Percentiles rank a stretch among this genome's conserved stretches.
Conservation (phyloP, 2,113 vertebrate genomes). For the Gnathonemus longibarbis region DNA sequence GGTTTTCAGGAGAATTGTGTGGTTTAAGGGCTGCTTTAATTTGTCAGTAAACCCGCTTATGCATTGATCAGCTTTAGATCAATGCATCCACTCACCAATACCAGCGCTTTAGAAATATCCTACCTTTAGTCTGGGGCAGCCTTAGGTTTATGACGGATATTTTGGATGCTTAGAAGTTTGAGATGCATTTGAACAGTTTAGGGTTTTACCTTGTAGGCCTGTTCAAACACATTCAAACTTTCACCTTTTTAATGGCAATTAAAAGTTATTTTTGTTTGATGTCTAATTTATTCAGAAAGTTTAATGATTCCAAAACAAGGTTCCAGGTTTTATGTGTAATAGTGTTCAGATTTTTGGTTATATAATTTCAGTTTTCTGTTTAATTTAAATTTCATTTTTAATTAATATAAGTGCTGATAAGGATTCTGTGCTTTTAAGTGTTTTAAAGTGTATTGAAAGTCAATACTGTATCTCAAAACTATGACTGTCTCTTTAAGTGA, state of each 20-base stretch:
- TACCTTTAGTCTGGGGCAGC: neutral
- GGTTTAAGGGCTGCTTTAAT: neutral
- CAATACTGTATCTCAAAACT: neutral
- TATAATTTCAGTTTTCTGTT: neutral
- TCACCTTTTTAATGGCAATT: neutral
- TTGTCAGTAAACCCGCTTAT: neutral
- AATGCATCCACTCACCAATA: neutral
- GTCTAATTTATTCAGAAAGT: neutral
- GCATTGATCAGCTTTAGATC: neutral
- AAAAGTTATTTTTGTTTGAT: neutral
- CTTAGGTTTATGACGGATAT: neutral
- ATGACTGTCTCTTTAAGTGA: neutral
- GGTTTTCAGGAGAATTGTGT: neutral
- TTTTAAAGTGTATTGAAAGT: neutral
- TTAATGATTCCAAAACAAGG: neutral
- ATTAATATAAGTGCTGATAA: neutral
- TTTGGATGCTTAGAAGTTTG: neutral
- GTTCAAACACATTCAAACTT: neutral
- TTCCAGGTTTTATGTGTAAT: neutral
- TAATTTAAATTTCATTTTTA: neutral
- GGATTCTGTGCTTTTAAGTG: neutral
- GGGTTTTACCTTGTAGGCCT: neutral
- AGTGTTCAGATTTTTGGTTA: neutral
- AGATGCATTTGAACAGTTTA: neutral
- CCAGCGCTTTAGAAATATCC: neutral